phyloP scores from a whole-genome alignment of 1,140 invertebrate species.

The Drosophila funebris region DNA sequence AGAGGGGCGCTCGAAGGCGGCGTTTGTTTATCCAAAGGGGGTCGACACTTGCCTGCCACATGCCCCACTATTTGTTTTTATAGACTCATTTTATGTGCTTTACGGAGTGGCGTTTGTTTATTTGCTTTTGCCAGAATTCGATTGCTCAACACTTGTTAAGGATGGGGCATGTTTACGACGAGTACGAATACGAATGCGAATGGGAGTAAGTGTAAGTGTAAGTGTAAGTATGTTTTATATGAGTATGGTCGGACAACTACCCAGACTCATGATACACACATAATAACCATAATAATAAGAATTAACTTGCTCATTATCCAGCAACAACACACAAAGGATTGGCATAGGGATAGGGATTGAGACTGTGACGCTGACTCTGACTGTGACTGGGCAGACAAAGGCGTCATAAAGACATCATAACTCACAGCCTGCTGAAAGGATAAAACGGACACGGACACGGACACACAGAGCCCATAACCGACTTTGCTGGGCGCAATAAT shows the following conservation, averaged over 20 bases:
- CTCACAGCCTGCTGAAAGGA: slow-evolving; percentile 72
- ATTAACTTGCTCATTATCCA: slow-evolving; percentile 74
- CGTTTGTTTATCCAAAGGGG: slow-evolving; percentile 77
- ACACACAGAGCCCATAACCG: not conserved
- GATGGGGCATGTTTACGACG: slow-evolving; percentile 33
- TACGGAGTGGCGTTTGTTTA: slow-evolving; percentile 54
- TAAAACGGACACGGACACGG: slow-evolving; percentile 33
- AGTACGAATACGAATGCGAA: slow-evolving; percentile 22
- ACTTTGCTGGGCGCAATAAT: slow-evolving; percentile 54
- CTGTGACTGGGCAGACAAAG: slow-evolving; percentile 26
- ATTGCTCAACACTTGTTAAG: slow-evolving; percentile 72
- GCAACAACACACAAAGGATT: slow-evolving; percentile 56
- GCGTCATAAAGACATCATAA: slow-evolving; percentile 80
- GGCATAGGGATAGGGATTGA: slow-evolving; percentile 1
- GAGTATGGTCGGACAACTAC: not conserved
- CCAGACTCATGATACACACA: slow-evolving; percentile 38
- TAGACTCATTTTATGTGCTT: slow-evolving; percentile 79
- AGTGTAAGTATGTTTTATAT: slow-evolving; percentile 3
- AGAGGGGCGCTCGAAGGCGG: slow-evolving; percentile 43
- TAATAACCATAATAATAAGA: slow-evolving; percentile 80
- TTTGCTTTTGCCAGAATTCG: slow-evolving; percentile 47
- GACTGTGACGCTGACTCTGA: not conserved
- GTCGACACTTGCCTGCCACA: slow-evolving; percentile 66
- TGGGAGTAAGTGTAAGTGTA: not conserved
- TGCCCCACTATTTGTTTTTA: slow-evolving; percentile 74